Base-by-base conservation (phyloP, 2,113 vertebrate species). In the Drymodes brunneopygia region DNA sequence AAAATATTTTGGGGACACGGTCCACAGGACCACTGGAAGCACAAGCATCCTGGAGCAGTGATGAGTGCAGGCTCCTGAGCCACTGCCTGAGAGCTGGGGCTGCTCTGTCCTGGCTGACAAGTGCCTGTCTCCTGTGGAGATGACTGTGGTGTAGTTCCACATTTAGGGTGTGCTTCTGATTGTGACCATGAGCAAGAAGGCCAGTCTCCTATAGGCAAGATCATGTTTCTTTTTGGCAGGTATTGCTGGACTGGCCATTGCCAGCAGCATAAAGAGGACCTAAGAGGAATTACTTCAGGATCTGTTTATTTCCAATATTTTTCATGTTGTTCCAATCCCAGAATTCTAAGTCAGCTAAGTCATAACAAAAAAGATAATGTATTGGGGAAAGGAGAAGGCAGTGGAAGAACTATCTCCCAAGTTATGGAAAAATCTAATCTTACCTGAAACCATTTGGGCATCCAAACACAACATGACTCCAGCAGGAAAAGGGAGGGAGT, bases 381-480 rank as follows among this genome's bases (percentile, higher is more conserved):
- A 42, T 8, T 31, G 22, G 29, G 22, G 33, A 85, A 86, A 50
- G 42, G 33, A 78, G 71, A 86, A 77, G 38, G 31, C 47, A 65
- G 15, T 38, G 75, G 47, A 82, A 88, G 44, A 64, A 38, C 3
- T 81, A 47, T 10, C 24, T 93, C 11, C 24, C 27, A 48, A 44
- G 15, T 48, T 71, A 45, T 13, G 35, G 81, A 72, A 77, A 77
- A 82, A 51, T 51, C 47, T 80, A 35, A 50, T 88, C 54, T 77
- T 87, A 80, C 85, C 81, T 90, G 84, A 82, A 95, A 80, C 33
- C 9, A 9, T n/a, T 16, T 67, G 65, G n/a, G 51, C 42, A 92
- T 92, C 72, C 66, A 91, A 95, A 90, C 64, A 62, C 82, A 88
- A 71, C 47, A 92, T 38, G 21, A 25, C 64, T 75, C 57, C 40